These are phyloP conservation scores for Oncorhynchus tshawytscha DNA, from an alignment of 2,113 vertebrate genomes.

Conservation along the genomic window DNA sequence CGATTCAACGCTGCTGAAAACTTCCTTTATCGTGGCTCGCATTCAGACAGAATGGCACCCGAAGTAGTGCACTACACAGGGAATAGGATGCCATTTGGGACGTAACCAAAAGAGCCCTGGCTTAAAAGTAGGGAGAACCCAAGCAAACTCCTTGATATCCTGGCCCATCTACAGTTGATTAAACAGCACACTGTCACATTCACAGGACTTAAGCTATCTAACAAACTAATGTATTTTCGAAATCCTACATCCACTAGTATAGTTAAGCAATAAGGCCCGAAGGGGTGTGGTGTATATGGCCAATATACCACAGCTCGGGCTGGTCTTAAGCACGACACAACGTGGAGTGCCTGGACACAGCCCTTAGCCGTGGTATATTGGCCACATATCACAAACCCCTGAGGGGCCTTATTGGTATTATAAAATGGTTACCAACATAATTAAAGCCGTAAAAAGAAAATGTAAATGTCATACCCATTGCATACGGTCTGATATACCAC, in stretches of 20 bases:
- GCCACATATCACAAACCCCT: too few relatives aligned
- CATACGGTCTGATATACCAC: too few relatives aligned
- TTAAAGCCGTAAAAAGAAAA: too few relatives aligned
- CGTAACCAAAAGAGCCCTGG: not conserved
- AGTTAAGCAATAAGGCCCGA: not conserved
- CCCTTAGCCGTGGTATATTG: too few relatives aligned
- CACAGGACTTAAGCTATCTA: not conserved
- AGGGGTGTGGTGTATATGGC: too few relatives aligned
- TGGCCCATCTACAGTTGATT: not conserved
- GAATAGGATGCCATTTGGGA: not conserved
- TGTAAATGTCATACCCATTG: too few relatives aligned
- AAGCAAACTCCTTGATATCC: not conserved
- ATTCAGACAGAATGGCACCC: slow-evolving; percentile 19
- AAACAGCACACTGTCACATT: not conserved
- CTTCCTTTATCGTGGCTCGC: slow-evolving; percentile 38
- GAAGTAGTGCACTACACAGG: not conserved
- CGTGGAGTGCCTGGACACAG: too few relatives aligned
- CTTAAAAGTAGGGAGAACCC: not conserved
- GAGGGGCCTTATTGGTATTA: too few relatives aligned
- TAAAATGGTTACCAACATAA: too few relatives aligned
- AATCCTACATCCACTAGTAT: not conserved
- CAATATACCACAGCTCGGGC: too few relatives aligned
- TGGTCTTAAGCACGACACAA: too few relatives aligned
- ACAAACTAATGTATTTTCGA: not conserved
- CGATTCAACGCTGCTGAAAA: slow-evolving; percentile 28